phyloP scores from a whole-genome alignment of 2,888 invertebrate species.

The Disparrhopalites patrizii region DNA sequence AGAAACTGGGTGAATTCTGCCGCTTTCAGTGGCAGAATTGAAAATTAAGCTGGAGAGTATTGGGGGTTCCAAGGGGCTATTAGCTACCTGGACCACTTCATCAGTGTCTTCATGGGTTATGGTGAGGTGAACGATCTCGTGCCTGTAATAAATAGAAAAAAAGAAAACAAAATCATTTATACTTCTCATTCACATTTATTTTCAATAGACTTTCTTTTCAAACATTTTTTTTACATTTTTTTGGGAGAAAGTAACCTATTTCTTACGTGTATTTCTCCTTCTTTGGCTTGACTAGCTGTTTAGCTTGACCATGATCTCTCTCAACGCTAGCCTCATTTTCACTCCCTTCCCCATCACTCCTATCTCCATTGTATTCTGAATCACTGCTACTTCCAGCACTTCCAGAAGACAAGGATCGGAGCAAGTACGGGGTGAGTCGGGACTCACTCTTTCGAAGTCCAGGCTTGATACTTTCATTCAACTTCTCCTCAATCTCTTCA shows the following conservation, averaged over 20 bases:
- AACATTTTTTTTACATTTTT: too few species aligned
- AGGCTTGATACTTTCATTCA: constrained; percentile 1
- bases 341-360: constrained; percentile 1
- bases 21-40: constrained; percentile 17
- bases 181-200: background rate
- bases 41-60: constrained; percentile 18
- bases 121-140: constrained; percentile 8
- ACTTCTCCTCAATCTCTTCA: constrained; percentile 37
- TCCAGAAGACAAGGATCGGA: constrained; percentile 23
- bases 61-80: constrained; percentile 14
- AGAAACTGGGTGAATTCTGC: background rate
- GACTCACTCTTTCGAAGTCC: background rate
- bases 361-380: constrained; percentile 4
- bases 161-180: background rate
- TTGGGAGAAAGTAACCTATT: too few species aligned
- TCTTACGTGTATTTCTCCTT: too few species aligned
- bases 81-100: constrained; percentile 19
- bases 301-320: too few species aligned
- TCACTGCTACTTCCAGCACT: constrained; percentile 17
- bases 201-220: too few species aligned
- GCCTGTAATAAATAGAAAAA: background rate
- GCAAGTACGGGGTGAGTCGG: constrained; percentile 16
- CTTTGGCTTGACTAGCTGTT: too few species aligned
- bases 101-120: constrained; percentile 26
- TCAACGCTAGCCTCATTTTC: background rate